Evolutionary conservation across 2,888 invertebrate genomes (phyloP).

Genomic region (Harpalus rufipes): DNA sequence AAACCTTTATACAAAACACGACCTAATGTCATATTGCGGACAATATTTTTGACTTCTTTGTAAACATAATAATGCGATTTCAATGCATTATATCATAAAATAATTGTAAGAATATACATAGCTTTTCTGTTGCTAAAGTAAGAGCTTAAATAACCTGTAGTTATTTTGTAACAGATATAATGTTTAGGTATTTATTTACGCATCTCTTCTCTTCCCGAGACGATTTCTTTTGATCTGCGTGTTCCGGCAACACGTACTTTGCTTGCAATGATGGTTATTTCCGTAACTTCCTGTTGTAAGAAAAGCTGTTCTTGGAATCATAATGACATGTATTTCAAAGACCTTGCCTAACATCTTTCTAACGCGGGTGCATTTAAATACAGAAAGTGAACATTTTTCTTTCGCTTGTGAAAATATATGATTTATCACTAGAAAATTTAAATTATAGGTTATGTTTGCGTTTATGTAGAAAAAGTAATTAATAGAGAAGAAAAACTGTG

Average conservation of each 20-base stretch:
- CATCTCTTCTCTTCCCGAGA: background rate
- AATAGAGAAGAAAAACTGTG: background rate
- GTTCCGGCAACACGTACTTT: constrained; percentile 14
- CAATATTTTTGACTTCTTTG: no score
- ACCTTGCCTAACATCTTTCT: constrained; percentile 30
- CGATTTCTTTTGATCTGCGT: background rate
- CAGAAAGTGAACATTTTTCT: background rate
- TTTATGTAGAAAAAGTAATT: background rate
- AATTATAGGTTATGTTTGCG: background rate
- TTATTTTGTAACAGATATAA: no score
- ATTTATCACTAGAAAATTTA: constrained; percentile 31
- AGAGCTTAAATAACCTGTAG: no score
- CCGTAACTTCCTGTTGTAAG: constrained; percentile 37
- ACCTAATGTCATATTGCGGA: no score
- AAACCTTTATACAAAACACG: no score
- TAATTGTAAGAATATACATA: no score
- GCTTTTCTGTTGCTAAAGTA: no score
- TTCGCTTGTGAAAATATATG: constrained; percentile 15
- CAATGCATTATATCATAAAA: no score
- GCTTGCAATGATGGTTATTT: constrained; percentile 27
- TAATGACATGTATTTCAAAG: background rate
- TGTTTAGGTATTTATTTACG: no score
- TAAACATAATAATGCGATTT: no score
- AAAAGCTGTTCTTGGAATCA: constrained; percentile 29
- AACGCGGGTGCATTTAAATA: background rate